phyloP scores from a whole-genome alignment of 1,140 invertebrate species.

The Leptestheria dahalacensis region DNA sequence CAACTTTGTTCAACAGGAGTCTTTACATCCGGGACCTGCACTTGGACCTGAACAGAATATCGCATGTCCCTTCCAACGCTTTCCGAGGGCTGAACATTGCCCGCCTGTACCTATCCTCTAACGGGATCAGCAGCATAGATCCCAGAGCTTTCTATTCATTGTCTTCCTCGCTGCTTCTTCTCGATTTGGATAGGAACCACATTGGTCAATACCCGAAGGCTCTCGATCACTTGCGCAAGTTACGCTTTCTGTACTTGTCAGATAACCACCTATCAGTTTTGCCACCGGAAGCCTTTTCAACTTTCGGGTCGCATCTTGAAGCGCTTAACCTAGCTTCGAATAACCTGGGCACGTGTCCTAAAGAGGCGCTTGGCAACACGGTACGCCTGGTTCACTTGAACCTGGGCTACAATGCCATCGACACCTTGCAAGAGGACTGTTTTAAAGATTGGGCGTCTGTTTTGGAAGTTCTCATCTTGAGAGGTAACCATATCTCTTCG shows the following conservation, averaged over 20 bases:
- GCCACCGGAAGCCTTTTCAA: slow-evolving; percentile 36
- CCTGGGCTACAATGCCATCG: slow-evolving; percentile 71
- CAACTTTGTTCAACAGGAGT: slow-evolving; percentile 42
- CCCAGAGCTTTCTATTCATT: slow-evolving; percentile 51
- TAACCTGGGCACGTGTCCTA: slow-evolving; percentile 34
- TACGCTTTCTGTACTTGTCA: slow-evolving; percentile 66
- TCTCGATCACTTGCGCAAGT: slow-evolving; percentile 41
- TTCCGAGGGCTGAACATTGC: slow-evolving; percentile 51
- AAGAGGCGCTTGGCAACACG: slow-evolving; percentile 42
- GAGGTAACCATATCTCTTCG: slow-evolving; percentile 66
- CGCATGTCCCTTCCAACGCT: slow-evolving; percentile 40
- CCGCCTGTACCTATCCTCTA: slow-evolving; percentile 60
- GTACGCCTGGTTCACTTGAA: slow-evolving; percentile 61
- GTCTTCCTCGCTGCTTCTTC: slow-evolving; percentile 53
- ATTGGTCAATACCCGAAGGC: slow-evolving; percentile 48
- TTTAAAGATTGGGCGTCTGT: slow-evolving; percentile 60
- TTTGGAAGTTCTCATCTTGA: slow-evolving; percentile 60
- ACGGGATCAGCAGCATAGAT: slow-evolving; percentile 49
- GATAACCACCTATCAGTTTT: slow-evolving; percentile 54
- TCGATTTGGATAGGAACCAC: slow-evolving; percentile 68
- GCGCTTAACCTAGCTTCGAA: slow-evolving; percentile 67
- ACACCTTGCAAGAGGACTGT: slow-evolving; percentile 50
- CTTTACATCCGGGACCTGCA: slow-evolving; percentile 52
- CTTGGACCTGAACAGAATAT: slow-evolving; percentile 58
- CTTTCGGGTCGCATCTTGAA: slow-evolving; percentile 43